Evolutionary conservation across 2,797 vertebrate genomes (phyloP), one percentile per base, ranked within the genome.

Genomic region (Artibeus jamaicensis): DNA sequence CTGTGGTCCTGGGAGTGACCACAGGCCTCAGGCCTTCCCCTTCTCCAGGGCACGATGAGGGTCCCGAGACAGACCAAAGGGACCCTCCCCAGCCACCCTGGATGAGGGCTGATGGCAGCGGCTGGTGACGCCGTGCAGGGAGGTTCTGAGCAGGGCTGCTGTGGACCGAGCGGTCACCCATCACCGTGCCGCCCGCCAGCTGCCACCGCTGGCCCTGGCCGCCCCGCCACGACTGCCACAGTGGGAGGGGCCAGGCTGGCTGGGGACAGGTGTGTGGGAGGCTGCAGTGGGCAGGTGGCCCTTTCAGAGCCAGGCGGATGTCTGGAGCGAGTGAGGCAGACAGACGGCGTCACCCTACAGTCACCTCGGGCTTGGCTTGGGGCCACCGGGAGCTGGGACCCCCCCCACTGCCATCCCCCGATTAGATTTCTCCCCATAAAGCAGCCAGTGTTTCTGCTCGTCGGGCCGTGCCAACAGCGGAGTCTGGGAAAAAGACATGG

Each of bases 271-370:
- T 98, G 98, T 96, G 88, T 71, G 89, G 55, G 77, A 73, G 94
- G 89, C 91, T 65, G 53, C 4, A 0, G 86, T 26, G 68, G 91
- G 95, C 97, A 97, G 97, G 96, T 96, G 93, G 96, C 89, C 83
- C 87, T 92, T 95, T 93, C 91, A 94, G 91, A 92, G 86, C 76
- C 2, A 1, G 93, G 96, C 85, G 97, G 97, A 97, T 97, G 98
- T 98, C 98, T 98, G 97, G 98, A 97, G 97, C 32, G 90, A 77
- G 65, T 0, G 0, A 94, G 81, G 96, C 95, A 98, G 98, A 97
- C 98, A 99, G 99, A 99, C 98, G 96, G 97, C 95, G 97, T 98
- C 98, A 98, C 98, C 98, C 98, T 97, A 0, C 91, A 96, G 97
- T 98, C 98, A 99, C 99, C 98, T 98, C 97, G 5, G 93, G 93